These are phyloP conservation scores for Rhabdornis inornatus DNA, from an alignment of 2,113 vertebrate species.

Conservation along the genomic window DNA sequence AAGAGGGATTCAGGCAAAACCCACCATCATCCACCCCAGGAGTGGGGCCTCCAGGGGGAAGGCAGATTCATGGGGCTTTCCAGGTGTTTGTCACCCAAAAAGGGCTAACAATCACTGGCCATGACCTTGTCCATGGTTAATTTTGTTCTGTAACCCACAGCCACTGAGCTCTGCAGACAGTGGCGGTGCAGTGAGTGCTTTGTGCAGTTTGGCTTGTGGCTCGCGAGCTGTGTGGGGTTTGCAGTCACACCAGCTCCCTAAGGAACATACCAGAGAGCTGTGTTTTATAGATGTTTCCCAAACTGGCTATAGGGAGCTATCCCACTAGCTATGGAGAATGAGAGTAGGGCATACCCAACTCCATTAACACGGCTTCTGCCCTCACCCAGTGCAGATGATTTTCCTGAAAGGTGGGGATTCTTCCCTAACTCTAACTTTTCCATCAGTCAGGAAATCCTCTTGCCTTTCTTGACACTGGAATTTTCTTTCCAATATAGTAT, in stretches of 20 bases:
- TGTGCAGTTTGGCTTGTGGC: not conserved
- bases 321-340: not conserved
- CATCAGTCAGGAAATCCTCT: not conserved
- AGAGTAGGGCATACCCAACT: not conserved
- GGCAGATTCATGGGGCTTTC: not conserved
- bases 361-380: not conserved
- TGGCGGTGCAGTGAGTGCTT: rapidly evolving
- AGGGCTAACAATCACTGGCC: not conserved
- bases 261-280: rapidly evolving
- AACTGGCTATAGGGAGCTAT: not conserved
- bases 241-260: not conserved
- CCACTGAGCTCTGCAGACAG: not conserved
- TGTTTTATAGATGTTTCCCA: not conserved
- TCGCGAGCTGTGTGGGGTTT: not conserved
- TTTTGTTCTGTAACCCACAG: not conserved
- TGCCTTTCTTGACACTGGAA: not conserved
- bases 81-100: not conserved
- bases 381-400: not conserved
- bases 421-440: not conserved
- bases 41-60: not conserved
- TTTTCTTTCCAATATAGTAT: not conserved
- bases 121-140: not conserved
- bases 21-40: not conserved
- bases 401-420: not conserved
- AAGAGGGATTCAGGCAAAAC: not conserved